These are phyloP conservation scores for Myotis davidii DNA, from an alignment of 2,113 vertebrate species.

Conservation along the genomic window DNA sequence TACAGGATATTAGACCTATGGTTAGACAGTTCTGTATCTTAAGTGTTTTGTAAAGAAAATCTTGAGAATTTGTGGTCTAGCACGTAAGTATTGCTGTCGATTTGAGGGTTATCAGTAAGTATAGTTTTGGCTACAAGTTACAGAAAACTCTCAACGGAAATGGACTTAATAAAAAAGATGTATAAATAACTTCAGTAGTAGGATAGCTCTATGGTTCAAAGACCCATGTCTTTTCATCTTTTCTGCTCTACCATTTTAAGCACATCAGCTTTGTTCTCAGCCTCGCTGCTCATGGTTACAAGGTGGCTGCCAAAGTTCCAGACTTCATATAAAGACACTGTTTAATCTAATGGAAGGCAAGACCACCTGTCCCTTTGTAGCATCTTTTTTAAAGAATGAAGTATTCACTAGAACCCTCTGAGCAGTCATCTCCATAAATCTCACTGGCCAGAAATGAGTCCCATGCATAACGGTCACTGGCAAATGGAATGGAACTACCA, in stretches of 20 bases:
- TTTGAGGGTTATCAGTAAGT: neutral
- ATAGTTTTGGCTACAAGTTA: neutral
- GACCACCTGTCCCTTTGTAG: neutral
- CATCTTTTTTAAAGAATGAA: neutral
- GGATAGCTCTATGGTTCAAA: neutral
- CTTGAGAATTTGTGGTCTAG: slow-evolving; percentile 16
- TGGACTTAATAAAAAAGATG: neutral
- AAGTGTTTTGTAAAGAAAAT: neutral
- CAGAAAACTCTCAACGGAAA: neutral
- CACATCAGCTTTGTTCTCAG: neutral
- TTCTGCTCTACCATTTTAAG: slow-evolving; percentile 26
- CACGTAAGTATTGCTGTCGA: neutral
- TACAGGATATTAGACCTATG: neutral
- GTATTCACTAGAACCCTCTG: neutral
- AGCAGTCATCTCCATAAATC: neutral
- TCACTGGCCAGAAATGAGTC: neutral
- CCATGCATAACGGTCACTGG: neutral
- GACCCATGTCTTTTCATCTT: neutral
- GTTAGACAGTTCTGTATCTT: neutral
- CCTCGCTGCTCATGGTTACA: neutral
- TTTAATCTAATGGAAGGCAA: neutral
- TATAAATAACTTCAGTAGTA: neutral
- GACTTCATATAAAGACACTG: neutral
- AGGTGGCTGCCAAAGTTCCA: neutral
- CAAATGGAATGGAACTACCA: neutral